phyloP scores from a whole-genome alignment of 2,113 vertebrate genomes.

The Mus pahari region DNA sequence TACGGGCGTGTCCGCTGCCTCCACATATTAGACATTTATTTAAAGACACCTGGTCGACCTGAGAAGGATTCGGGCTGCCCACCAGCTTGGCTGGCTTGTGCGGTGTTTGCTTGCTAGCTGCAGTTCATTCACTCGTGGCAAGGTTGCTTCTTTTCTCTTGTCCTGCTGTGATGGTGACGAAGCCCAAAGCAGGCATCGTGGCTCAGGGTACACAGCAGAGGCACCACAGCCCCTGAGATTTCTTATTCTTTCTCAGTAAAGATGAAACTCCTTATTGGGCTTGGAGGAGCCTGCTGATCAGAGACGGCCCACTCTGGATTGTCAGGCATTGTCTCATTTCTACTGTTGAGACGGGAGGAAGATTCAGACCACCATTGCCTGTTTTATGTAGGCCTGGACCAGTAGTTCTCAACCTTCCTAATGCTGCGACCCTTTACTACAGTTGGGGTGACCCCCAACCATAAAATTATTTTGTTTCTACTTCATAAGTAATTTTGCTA shows the following conservation, averaged over 20 bases:
- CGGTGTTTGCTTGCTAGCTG: not conserved
- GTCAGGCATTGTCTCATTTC: not conserved
- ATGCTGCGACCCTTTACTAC: not conserved
- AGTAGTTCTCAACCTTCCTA: not conserved
- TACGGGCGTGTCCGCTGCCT: not conserved
- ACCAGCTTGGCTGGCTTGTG: not conserved
- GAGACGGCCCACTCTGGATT: not conserved
- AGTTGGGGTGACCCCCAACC: not conserved
- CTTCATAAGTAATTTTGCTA: not conserved
- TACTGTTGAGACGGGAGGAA: not conserved
- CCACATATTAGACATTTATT: not conserved
- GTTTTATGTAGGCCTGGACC: not conserved
- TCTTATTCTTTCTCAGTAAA: not conserved
- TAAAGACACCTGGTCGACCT: slow-evolving; percentile 1
- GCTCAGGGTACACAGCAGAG: not conserved
- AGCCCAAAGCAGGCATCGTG: not conserved
- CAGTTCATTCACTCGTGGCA: not conserved
- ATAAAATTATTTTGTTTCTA: not conserved
- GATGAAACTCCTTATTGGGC: not conserved
- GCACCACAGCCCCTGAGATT: not conserved
- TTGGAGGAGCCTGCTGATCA: not conserved
- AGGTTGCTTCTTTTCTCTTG: not conserved
- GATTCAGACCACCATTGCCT: not conserved
- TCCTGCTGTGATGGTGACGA: not conserved
- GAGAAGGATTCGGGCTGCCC: not conserved